Conservation (phyloP, 2,888 invertebrate genomes). For the Cylloceria caligata region DNA sequence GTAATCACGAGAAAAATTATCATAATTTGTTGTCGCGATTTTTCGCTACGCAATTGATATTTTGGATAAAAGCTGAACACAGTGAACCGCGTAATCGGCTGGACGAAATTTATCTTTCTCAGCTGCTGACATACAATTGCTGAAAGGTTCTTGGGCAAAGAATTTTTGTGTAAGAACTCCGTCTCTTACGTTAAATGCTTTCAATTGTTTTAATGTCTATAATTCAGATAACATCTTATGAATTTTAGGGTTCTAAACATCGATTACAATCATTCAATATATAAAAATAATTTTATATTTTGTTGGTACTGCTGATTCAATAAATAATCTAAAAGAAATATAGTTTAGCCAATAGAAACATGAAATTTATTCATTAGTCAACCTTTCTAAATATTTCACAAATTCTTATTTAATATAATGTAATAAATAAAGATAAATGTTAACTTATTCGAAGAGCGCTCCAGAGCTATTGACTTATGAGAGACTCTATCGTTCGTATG, state of each 20-base stretch:
- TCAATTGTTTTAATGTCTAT: background rate
- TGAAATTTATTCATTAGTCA: background rate
- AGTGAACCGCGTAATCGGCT: background rate
- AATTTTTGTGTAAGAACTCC: too few species aligned
- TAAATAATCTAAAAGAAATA: background rate
- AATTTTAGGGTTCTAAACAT: background rate
- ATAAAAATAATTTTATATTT: background rate
- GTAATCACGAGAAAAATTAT: background rate
- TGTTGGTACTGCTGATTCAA: background rate
- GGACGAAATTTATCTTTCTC: background rate
- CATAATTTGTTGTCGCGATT: background rate
- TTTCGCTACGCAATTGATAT: background rate
- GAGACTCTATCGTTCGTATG: constrained; percentile 3
- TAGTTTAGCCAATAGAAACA: background rate
- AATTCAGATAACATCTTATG: too few species aligned
- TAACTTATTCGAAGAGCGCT: background rate
- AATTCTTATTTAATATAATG: background rate
- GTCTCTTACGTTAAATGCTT: background rate
- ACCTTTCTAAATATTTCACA: background rate
- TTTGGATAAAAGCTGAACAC: too few species aligned
- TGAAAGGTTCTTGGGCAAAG: too few species aligned
- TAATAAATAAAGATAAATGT: background rate
- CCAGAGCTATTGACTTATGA: constrained; percentile 19
- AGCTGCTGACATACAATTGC: too few species aligned
- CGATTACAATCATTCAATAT: background rate